Percentiles rank a stretch among this genome's conserved stretches.
phyloP scores from a whole-genome alignment of 1,140 invertebrate genomes.

The Brachionus koreanus region DNA sequence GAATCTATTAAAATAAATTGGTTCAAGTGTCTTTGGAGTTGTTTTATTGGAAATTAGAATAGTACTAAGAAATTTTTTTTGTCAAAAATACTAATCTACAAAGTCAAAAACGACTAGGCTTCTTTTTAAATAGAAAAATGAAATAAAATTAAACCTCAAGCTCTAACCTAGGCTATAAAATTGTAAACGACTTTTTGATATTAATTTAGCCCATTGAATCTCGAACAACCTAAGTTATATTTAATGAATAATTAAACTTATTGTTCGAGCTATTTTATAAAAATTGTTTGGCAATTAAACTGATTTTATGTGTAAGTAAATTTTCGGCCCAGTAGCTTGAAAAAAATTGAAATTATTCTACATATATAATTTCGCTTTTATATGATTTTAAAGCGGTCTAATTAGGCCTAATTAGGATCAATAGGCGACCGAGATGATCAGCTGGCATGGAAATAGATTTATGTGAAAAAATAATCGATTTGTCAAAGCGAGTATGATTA shows the following conservation, averaged over 20 bases:
- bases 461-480: not conserved
- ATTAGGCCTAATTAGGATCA: not conserved
- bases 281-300: not conserved
- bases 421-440: not conserved
- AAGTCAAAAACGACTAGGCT: not conserved
- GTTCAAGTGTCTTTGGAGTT: not conserved
- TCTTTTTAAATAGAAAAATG: not conserved
- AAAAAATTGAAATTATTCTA: slow-evolving; percentile 1
- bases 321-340: not conserved
- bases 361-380: not conserved
- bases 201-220: not conserved
- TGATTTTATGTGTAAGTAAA: not conserved
- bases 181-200: not conserved
- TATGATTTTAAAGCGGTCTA: not conserved
- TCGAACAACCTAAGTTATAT: not conserved
- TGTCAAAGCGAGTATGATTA: not conserved
- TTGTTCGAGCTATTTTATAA: not conserved
- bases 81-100: not conserved
- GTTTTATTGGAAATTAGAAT: too few relatives aligned
- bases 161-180: not conserved
- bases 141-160: not conserved
- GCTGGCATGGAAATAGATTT: not conserved
- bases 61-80: not conserved
- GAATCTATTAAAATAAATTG: not conserved
- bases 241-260: not conserved